Evolutionary conservation across 2,797 vertebrate genomes (phyloP), one percentile per base, ranked within the genome.

Genomic region (Gymnocypris eckloni): DNA sequence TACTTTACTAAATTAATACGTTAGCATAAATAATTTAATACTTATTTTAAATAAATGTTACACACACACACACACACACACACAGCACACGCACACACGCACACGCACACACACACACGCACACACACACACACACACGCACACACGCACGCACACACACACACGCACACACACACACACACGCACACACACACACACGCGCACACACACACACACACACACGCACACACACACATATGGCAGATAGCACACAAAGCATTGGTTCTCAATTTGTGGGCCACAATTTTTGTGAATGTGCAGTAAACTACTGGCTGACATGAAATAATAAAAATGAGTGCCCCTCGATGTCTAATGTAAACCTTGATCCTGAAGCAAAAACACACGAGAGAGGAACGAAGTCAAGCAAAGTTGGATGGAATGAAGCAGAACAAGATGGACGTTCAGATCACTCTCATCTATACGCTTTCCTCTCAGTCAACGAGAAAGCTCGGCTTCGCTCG

Each of bases 401-500:
- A 4, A 25, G 45, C 13, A 73, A 76, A 54, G 28, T 33, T 48
- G 43, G 3, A 28, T 15, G 6, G 2, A 54, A 54, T 11, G 28
- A 50, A 75, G 45, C 33, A n/a, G 75, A 61, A 61, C 4, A 0
- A 28, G 25, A 39, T 64, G 20, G 20, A 39, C 33, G 28, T 48
- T 66, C 8, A 13, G 41, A 81, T 82, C 52, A 82, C 45, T 48
- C 54, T 48, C n/a, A 25, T 79, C 72, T 73, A 69, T 25, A 39
- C 15, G 4, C 12, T 56, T 20, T 71, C n/a, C 50, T 75, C 54
- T 93, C 92, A 93, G 91, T 88, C 90, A 91, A 90, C 91, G 79
- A 22, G 45, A 22, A 70, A 81, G 45, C 79, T 16, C 18, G 56
- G 54, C 66, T 78, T 22, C 50, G 9, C 39, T 80, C 20, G 22